Evolutionary conservation across 2,888 invertebrate genomes (phyloP).

Genomic region (Lasioglossum lativentre): DNA sequence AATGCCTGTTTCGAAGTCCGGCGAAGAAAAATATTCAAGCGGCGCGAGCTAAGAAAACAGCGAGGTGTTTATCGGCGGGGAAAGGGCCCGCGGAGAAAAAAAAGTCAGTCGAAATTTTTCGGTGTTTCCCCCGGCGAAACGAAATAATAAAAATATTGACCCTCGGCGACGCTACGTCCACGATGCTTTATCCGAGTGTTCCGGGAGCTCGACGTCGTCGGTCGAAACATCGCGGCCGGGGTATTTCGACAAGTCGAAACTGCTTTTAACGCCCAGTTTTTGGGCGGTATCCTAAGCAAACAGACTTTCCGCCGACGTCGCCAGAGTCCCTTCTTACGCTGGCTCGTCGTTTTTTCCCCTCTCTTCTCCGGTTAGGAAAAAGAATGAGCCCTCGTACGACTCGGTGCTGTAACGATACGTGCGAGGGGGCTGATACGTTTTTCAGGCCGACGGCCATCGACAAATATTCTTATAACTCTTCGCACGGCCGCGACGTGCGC

Average conservation of each 20-base stretch:
- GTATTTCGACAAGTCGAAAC: slow-evolving; percentile 62
- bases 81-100: slow-evolving; percentile 8
- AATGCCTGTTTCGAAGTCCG: neutral
- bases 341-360: neutral
- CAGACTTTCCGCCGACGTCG: slow-evolving; percentile 64
- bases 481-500: slow-evolving; percentile 53
- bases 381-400: slow-evolving; percentile 29
- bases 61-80: neutral
- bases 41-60: slow-evolving; percentile 13
- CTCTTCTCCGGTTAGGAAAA: neutral
- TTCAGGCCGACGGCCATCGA: slow-evolving; percentile 58
- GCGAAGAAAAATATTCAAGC: slow-evolving; percentile 35
- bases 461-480: slow-evolving; percentile 74
- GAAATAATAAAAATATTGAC: slow-evolving; percentile 76
- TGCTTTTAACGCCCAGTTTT: slow-evolving; percentile 76
- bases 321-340: slow-evolving; percentile 6
- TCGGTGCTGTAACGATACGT: slow-evolving; percentile 54
- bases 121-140: slow-evolving; percentile 18
- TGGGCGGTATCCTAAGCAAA: slow-evolving; percentile 76
- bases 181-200: slow-evolving; percentile 65
- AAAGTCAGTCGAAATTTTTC: slow-evolving; percentile 33
- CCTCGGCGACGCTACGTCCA: slow-evolving; percentile 38
- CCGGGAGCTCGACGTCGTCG: slow-evolving; percentile 35
- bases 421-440: slow-evolving; percentile 49
- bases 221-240: slow-evolving; percentile 46